Conservation (phyloP, 2,797 vertebrate genomes). For the Pelochelys cantorii region DNA sequence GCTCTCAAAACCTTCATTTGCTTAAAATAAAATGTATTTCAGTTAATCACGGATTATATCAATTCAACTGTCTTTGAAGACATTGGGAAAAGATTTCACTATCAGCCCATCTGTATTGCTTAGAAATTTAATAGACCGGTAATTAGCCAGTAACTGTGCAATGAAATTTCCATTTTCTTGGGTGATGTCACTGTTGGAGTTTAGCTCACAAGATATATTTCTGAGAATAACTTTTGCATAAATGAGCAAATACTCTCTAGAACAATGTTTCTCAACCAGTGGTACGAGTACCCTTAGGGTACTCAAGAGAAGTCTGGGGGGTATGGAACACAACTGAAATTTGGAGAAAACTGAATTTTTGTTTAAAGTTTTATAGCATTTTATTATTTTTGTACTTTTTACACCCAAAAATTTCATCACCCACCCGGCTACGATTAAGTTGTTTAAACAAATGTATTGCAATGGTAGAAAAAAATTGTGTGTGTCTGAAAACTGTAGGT, state of each 20-base stretch:
- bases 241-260: neutral
- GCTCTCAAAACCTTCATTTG: accelerated
- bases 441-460: no score
- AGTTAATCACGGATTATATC: neutral
- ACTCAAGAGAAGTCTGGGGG: no score
- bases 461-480: no score
- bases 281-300: no score
- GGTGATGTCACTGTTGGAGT: neutral
- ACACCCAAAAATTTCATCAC: no score
- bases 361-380: no score
- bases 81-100: neutral
- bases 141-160: neutral
- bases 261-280: no score
- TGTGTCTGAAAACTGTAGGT: no score
- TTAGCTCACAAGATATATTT: neutral
- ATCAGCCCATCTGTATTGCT: neutral
- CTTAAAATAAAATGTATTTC: neutral
- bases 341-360: no score
- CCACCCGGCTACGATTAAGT: no score
- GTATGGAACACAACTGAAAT: no score
- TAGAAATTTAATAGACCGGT: neutral
- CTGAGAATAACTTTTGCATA: neutral
- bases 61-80: neutral
- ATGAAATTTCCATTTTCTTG: neutral
- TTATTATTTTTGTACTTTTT: no score